A percentile compares a stretch with the other conserved stretches of the same genome.
Conservation (phyloP, 2,888 invertebrate genomes). For the Campoplex capitator region DNA sequence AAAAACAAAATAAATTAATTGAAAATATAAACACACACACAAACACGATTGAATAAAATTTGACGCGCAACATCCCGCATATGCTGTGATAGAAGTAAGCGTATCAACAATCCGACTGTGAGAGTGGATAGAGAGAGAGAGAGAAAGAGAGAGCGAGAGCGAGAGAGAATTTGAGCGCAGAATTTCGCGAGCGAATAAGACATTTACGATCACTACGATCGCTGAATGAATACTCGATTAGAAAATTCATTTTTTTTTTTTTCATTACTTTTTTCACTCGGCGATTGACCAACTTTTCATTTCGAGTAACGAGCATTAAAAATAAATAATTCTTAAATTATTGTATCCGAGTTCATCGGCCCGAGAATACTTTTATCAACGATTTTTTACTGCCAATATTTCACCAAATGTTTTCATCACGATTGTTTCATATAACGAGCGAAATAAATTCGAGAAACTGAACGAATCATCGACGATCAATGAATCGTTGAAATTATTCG, state of each 20-base stretch:
- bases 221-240: background rate
- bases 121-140: constrained; percentile 50
- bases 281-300: background rate
- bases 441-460: too few relatives aligned
- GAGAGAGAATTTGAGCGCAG: constrained; percentile 37
- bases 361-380: background rate
- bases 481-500: background rate
- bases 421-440: too few relatives aligned
- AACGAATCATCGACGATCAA: too few relatives aligned
- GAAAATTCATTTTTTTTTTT: background rate
- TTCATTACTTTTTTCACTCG: background rate
- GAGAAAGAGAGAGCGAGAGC: background rate
- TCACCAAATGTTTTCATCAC: too few relatives aligned
- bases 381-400: too few relatives aligned
- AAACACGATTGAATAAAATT: constrained; percentile 67
- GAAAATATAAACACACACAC: too few relatives aligned
- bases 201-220: background rate
- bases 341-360: background rate
- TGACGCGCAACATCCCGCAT: constrained; percentile 71
- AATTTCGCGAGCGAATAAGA: constrained; percentile 10
- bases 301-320: background rate
- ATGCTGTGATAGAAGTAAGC: constrained; percentile 83
- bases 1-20: background rate
- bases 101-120: constrained; percentile 81
- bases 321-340: background rate